Conservation (phyloP, 2,888 invertebrate genomes). For the Phortica okadai region DNA sequence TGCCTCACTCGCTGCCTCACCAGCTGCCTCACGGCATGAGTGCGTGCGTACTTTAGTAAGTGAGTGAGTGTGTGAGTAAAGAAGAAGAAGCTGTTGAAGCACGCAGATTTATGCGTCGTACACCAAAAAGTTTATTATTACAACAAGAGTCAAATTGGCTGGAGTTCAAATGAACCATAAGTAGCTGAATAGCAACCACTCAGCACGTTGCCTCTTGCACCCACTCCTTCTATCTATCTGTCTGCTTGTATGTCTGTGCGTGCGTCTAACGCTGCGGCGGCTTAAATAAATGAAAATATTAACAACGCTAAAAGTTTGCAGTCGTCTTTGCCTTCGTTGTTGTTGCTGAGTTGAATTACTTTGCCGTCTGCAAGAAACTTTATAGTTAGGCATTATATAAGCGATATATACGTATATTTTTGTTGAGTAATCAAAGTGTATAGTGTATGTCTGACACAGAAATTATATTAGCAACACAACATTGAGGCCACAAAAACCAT, state of each 20-base stretch:
- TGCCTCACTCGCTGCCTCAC: background rate
- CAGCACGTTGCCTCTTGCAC: no score
- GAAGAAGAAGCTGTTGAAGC: background rate
- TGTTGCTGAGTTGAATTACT: background rate
- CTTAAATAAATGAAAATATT: background rate
- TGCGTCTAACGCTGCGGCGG: background rate
- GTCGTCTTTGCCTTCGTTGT: background rate
- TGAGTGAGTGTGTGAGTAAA: background rate
- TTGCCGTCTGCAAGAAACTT: slow-evolving; percentile 20
- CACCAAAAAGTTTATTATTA: slow-evolving; percentile 9
- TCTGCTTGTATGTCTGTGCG: no score
- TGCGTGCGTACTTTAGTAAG: background rate
- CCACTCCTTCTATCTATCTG: no score
- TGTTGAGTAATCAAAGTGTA: slow-evolving; percentile 52
- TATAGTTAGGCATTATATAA: slow-evolving; percentile 40
- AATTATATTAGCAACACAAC: background rate
- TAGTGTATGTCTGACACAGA: slow-evolving; percentile 13
- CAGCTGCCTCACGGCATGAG: background rate
- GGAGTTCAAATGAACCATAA: background rate
- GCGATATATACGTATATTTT: slow-evolving; percentile 34
- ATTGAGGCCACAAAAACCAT: slow-evolving; percentile 9
- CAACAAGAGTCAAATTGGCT: background rate
- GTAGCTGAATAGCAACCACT: background rate
- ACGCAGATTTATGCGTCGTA: slow-evolving; percentile 8
- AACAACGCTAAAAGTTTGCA: background rate